Evolutionary conservation across 1,140 invertebrate species (phyloP).

Genomic region (Zaprionus lachaisei): DNA sequence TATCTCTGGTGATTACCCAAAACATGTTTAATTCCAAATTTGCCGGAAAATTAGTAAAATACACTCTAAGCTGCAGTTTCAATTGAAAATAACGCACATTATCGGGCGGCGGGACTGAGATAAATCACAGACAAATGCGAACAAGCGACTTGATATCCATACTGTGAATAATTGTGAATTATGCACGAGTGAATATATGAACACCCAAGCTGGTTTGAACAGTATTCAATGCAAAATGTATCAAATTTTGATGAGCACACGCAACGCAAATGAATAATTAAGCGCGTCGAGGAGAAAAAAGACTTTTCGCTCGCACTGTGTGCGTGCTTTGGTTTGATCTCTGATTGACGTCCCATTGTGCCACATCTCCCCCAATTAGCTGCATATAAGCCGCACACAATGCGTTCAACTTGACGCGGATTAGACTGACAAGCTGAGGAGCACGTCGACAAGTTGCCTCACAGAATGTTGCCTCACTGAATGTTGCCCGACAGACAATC

Average conservation of each 20-base stretch:
- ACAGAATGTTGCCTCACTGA: conserved; percentile 23
- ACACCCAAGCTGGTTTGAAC: neutral
- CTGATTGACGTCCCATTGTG: conserved; percentile 54
- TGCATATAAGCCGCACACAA: conserved; percentile 73
- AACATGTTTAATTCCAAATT: neutral
- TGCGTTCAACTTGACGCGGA: conserved; percentile 55
- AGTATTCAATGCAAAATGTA: neutral
- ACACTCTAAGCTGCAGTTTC: neutral
- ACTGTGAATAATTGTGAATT: conserved; percentile 2
- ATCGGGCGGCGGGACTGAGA: neutral
- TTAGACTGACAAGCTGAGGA: conserved; percentile 41
- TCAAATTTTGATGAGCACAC: conserved; percentile 1
- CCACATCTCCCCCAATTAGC: conserved; percentile 67
- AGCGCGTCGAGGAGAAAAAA: neutral
- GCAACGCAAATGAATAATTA: conserved; percentile 13
- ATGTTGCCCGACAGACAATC: conserved; percentile 3
- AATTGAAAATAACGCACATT: neutral
- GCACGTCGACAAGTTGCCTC: conserved; percentile 27
- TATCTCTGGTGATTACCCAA: neutral
- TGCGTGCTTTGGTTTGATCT: conserved; percentile 12
- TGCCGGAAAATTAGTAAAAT: neutral
- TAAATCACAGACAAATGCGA: neutral
- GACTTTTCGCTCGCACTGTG: neutral
- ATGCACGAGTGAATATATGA: neutral
- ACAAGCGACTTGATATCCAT: neutral